Base-by-base conservation (phyloP, 2,888 invertebrate genomes). In the Ophion slaviceki region DNA sequence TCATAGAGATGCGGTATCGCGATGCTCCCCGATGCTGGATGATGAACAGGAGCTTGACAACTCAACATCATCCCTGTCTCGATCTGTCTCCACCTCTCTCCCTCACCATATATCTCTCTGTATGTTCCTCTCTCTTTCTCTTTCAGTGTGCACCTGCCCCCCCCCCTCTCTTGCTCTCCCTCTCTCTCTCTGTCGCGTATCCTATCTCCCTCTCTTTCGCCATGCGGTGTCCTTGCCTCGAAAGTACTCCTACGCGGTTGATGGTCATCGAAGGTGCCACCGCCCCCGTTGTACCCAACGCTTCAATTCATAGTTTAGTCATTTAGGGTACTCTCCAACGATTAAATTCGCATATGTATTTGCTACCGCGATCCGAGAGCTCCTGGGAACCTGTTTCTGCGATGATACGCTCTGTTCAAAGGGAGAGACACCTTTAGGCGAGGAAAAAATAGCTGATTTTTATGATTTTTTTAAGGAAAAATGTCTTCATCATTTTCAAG, bases 271-370 rank as follows among this genome's bases (percentile, higher is more conserved):
- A 53, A 14, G 32, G 10, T n/a, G 14, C 24, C 20, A 10, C n/a
- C 24, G 40, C 57, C 74, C 74, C 67, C 28, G 36, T 11, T 62
- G 40, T 28, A 10, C 47, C 59, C 53, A 57, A 68, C 62, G 28
- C 61, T 61, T 74, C 68, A 10, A 14, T 62, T 74, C 57, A 74
- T 24, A 74, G 68, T 64, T 62, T 53, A 67, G 20, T 72, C 20
- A 40, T 76, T 76, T 24, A 40, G 47, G 62, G n/a, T 57, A 67
- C 36, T 36, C 8, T 14, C 76, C 28, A 71, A 70, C 61, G 45
- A 75, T 36, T 28, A 36, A 71, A 40, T 71, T 62, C 17, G 10
- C 47, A 32, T 10, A 17, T 53, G 76, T 47, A 67, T 57, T 76
- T 53, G 62, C 59, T 6, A 53, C 28, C 59, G n/a, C 66, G 20